Base-by-base conservation (phyloP, 1,140 invertebrate species). In the Muscidifurax raptorellus region DNA sequence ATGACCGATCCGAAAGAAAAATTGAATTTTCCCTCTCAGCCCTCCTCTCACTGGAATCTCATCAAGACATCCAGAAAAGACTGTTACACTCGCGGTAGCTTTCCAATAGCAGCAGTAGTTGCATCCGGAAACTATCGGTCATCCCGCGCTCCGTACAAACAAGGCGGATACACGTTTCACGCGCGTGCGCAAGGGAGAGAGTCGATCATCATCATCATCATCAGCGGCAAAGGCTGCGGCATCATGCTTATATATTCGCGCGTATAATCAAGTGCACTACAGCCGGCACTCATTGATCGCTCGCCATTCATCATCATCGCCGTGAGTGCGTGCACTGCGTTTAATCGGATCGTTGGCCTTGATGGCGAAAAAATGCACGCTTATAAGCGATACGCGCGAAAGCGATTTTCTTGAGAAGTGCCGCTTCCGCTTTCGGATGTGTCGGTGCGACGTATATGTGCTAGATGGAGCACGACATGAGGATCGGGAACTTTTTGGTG, bases 231-330 rank as follows among this genome's bases (percentile, higher is more conserved):
- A 59, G 52, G 18, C 22, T 59, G 52, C 52, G 52, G 52, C 52
- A 59, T 59, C 52, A 72, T 72, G 32, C 71, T 32, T 72, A n/a
- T n/a, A n/a, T n/a, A 27, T 72, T 72, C 6, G 71, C 71, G 13
- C 18, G 30, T 32, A 32, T 36, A 36, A 59, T 59, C 52, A 59
- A 59, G 52, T 59, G 52, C 22, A 10, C 36, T 32, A 18, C 47
- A 52, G 47, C 69, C 25, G 28, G 25, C 28, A n/a, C 71, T 72
- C 30, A 72, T 72, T 72, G 30, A 72, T 72, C 71, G 18, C n/a
- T 22, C 32, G 71, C 30, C 13, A 72, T 72, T 72, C 71, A 72
- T 72, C 71, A 72, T 72, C 71, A n/a, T 59, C 52, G 52, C 32
- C 32, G 18, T 28, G 30, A 32, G 71, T 36, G 52, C 52, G 52